A percentile compares a stretch with the other conserved stretches of the same genome.
These are phyloP conservation scores for Gambusia yucatana DNA, from an alignment of 2,797 vertebrate genomes.

Conservation along the genomic window DNA sequence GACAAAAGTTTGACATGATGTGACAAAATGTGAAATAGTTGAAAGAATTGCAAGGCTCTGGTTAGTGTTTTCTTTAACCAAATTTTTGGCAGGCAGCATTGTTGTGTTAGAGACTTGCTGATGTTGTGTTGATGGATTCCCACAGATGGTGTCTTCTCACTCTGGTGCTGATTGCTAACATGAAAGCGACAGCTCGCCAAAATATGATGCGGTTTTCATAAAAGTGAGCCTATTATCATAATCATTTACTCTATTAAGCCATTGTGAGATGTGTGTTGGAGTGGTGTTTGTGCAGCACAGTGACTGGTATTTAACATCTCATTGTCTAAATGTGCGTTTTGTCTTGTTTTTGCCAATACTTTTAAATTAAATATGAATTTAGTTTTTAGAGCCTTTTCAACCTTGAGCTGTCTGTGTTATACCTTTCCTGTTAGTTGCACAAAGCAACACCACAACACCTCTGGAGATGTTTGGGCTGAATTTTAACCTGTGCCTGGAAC, in stretches of 20 bases:
- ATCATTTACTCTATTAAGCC: constrained; percentile 43
- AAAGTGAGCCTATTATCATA: constrained; percentile 56
- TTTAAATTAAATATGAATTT: constrained; percentile 24
- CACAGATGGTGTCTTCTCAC: constrained; percentile 73
- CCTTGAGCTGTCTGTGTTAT: constrained; percentile 18
- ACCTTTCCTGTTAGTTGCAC: constrained; percentile 20
- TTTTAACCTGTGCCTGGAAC: neutral
- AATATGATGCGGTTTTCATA: constrained; percentile 49
- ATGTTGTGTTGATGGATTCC: constrained; percentile 67
- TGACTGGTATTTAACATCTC: constrained; percentile 20
- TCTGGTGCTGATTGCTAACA: constrained; percentile 64
- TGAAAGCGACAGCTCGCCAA: constrained; percentile 66
- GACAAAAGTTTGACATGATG: neutral
- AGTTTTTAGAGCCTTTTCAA: constrained; percentile 6
- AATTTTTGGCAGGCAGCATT: constrained; percentile 17
- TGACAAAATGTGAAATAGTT: neutral
- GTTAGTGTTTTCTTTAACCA: neutral
- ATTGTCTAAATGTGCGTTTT: neutral
- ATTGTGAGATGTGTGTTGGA: constrained; percentile 3
- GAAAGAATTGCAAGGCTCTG: neutral
- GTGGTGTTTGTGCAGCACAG: neutral
- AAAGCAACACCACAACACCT: constrained; percentile 23
- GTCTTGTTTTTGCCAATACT: neutral
- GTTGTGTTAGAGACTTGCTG: constrained; percentile 56
- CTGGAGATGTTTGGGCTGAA: neutral